These are phyloP conservation scores for Cantharis rufa DNA, from an alignment of 2,888 invertebrate species.

Conservation along the genomic window DNA sequence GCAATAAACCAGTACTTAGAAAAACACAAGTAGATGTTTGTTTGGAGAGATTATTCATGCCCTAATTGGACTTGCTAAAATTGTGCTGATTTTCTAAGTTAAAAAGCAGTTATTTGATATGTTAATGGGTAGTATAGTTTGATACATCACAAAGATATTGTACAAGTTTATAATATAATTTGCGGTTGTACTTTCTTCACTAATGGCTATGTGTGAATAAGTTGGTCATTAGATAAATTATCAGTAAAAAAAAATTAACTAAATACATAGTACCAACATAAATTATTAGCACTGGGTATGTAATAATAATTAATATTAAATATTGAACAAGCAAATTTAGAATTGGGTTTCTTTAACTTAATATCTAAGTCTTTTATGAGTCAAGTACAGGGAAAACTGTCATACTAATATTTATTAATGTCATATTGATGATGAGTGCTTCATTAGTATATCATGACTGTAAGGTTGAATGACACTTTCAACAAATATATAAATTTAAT, in stretches of 20 bases:
- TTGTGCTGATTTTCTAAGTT: background rate
- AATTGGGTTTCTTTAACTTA: too few relatives aligned
- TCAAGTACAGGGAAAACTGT: too few relatives aligned
- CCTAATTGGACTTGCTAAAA: background rate
- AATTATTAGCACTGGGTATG: too few relatives aligned
- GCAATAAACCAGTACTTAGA: background rate
- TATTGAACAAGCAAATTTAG: too few relatives aligned
- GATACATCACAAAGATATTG: background rate
- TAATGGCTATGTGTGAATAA: background rate
- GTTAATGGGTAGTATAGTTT: background rate
- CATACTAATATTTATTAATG: too few relatives aligned
- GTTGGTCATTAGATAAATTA: background rate
- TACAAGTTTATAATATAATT: background rate
- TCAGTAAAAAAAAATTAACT: background rate
- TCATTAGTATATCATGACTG: too few relatives aligned
- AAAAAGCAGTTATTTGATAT: background rate
- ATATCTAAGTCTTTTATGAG: too few relatives aligned
- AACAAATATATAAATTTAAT: background rate
- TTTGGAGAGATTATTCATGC: background rate
- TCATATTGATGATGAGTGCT: too few relatives aligned
- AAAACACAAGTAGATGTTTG: background rate
- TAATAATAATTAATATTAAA: too few relatives aligned
- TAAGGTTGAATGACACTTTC: background rate
- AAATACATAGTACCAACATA: too few relatives aligned
- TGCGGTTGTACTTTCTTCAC: background rate